Conservation (phyloP, 2,797 vertebrate species). For the Enoplosus armatus region DNA sequence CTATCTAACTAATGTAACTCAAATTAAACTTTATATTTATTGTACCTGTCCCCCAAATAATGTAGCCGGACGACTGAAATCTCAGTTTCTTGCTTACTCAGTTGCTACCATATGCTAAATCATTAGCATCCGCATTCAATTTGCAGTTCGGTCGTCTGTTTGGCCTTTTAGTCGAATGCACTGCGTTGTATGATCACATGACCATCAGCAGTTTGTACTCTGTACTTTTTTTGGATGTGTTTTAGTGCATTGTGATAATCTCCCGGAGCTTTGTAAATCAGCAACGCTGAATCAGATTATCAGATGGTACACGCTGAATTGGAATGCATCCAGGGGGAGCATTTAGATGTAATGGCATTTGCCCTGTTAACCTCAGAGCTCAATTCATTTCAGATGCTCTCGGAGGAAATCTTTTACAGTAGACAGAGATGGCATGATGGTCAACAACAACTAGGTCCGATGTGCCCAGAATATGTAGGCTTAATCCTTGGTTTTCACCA, state of each 20-base stretch:
- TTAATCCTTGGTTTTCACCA: conserved; percentile 18
- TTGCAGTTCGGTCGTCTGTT: background rate
- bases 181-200: background rate
- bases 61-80: background rate
- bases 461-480: conserved; percentile 4
- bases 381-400: conserved; percentile 39
- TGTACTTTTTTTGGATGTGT: conserved; percentile 40
- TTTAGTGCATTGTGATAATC: conserved; percentile 71
- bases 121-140: background rate
- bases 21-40: background rate
- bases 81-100: background rate
- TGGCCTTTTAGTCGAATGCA: background rate
- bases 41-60: background rate
- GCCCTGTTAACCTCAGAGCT: conserved; percentile 51
- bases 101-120: background rate
- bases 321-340: conserved; percentile 61
- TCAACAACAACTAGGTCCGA: conserved; percentile 9
- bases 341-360: conserved; percentile 63
- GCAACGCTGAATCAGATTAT: conserved; percentile 75
- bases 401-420: conserved; percentile 32
- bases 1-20: no score
- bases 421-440: background rate
- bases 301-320: conserved; percentile 58
- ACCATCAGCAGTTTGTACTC: conserved; percentile 34
- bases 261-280: conserved; percentile 66